Conservation (phyloP, 2,113 vertebrate species). For the Paradisaea rubra region DNA sequence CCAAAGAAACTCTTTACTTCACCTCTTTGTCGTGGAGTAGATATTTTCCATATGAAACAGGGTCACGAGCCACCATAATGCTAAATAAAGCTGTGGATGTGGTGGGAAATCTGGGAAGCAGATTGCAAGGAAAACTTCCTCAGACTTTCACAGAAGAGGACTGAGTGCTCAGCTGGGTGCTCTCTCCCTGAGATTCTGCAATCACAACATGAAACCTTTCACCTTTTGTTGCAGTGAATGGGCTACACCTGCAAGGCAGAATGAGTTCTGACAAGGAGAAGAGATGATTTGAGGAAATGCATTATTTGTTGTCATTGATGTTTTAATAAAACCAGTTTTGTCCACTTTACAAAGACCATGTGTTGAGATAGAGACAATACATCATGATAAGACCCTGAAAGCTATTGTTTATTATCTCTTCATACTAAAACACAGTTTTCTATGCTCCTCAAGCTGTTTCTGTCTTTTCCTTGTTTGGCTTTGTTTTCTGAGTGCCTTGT, state of each 20-base stretch:
- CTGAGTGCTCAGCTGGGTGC: background rate
- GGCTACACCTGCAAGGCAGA: background rate
- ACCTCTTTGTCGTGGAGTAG: background rate
- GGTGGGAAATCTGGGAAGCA: background rate
- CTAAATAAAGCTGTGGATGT: background rate
- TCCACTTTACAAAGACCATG: background rate
- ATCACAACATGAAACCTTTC: background rate
- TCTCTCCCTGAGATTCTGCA: background rate
- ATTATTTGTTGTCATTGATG: background rate
- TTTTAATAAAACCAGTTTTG: background rate
- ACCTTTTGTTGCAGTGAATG: background rate
- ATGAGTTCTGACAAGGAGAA: background rate
- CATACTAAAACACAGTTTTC: background rate
- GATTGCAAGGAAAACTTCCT: background rate
- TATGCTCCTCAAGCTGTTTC: background rate
- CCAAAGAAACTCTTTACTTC: background rate
- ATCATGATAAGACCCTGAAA: background rate
- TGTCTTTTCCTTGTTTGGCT: conserved; percentile 12
- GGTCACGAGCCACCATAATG: background rate
- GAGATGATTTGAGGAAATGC: background rate
- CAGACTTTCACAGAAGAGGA: background rate
- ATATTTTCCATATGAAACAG: background rate
- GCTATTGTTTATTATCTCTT: conserved; percentile 35
- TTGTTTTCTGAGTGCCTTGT: background rate
- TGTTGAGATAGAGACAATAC: conserved; percentile 3